Percentiles rank a stretch among this genome's conserved stretches.
These are phyloP conservation scores for Prosapia bicincta DNA, from an alignment of 2,888 invertebrate species.

Conservation along the genomic window DNA sequence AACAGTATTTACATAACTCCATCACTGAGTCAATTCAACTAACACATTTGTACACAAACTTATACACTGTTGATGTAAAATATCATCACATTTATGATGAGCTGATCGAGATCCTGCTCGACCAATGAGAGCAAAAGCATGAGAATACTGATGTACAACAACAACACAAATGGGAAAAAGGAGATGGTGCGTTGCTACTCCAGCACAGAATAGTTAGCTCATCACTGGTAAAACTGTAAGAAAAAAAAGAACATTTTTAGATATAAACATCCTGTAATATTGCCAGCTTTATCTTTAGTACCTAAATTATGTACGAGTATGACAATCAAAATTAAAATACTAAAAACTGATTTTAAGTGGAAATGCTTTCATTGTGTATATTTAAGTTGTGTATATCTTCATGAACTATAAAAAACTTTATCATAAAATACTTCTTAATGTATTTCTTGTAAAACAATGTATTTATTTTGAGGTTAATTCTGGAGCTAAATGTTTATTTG, in stretches of 20 bases:
- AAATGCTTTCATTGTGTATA: too few relatives aligned
- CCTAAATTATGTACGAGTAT: too few relatives aligned
- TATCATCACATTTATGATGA: not conserved
- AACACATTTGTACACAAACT: not conserved
- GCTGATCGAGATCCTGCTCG: not conserved
- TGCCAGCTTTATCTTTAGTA: too few relatives aligned
- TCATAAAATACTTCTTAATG: too few relatives aligned
- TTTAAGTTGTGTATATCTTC: too few relatives aligned
- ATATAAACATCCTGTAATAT: too few relatives aligned
- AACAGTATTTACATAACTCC: not conserved
- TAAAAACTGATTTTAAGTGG: too few relatives aligned
- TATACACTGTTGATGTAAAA: not conserved
- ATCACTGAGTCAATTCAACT: not conserved
- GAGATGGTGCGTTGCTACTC: conserved; percentile 2
- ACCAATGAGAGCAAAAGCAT: conserved; percentile 2
- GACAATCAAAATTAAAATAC: too few relatives aligned
- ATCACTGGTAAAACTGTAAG: conserved; percentile 6
- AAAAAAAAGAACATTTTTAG: conserved; percentile 1
- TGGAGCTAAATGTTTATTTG: too few relatives aligned
- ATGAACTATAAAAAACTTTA: too few relatives aligned
- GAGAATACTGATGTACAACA: not conserved
- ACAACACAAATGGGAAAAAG: not conserved
- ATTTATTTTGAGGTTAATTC: too few relatives aligned
- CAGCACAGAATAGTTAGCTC: not conserved
- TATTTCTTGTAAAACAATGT: too few relatives aligned